A percentile compares a stretch with the other conserved stretches of the same genome.
Evolutionary conservation across 2,113 vertebrate species (phyloP).

Genomic region (Anseranas semipalmata): DNA sequence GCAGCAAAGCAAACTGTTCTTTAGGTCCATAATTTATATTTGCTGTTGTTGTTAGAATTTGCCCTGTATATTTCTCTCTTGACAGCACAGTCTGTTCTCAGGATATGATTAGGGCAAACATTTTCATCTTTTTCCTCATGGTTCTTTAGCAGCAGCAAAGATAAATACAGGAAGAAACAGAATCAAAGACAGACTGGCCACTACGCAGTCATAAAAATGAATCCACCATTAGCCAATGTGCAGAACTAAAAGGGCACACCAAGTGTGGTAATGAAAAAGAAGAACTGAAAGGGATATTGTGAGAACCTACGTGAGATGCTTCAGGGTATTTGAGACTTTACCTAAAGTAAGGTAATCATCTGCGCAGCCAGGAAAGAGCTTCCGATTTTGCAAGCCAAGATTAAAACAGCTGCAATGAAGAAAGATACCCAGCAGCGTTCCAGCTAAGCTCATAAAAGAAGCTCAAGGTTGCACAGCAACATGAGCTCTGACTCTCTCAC

Average conservation of each 20-base stretch:
- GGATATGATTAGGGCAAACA: not conserved
- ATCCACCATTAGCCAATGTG: not conserved
- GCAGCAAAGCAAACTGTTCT: not conserved
- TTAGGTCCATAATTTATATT: not conserved
- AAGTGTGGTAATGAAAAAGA: not conserved
- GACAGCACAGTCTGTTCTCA: not conserved
- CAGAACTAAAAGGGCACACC: not conserved
- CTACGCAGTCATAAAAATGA: not conserved
- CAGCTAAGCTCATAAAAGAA: conserved; percentile 38
- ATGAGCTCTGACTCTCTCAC: not conserved
- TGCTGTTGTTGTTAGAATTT: not conserved
- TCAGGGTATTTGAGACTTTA: not conserved
- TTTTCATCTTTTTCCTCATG: not conserved
- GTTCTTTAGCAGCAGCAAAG: not conserved
- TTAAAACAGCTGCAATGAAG: conserved; percentile 10
- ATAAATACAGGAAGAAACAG: not conserved
- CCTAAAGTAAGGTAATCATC: conserved; percentile 3
- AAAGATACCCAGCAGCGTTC: not conserved
- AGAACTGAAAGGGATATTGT: not conserved
- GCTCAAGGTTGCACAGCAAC: not conserved
- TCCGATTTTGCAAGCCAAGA: conserved; percentile 17
- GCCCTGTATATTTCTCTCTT: not conserved
- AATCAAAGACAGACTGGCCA: not conserved
- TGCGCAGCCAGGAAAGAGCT: not conserved
- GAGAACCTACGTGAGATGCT: not conserved